These are phyloP conservation scores for Ennomos fuscantarius DNA, from an alignment of 2,888 invertebrate genomes.

Conservation along the genomic window DNA sequence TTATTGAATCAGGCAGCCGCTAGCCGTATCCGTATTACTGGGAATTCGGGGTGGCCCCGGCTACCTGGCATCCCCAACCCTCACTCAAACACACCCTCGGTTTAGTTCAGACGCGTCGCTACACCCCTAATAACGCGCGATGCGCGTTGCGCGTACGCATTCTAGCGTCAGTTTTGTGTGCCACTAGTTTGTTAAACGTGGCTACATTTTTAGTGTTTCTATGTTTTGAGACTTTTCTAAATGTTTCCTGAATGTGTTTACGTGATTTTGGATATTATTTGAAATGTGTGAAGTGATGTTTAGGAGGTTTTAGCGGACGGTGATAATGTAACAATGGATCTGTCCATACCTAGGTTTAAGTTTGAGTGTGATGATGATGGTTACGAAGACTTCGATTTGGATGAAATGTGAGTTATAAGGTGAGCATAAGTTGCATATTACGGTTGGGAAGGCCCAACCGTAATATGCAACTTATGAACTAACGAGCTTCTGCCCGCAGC, in stretches of 20 bases:
- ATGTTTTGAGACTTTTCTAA: neutral
- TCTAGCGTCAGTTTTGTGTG: slow-evolving; percentile 36
- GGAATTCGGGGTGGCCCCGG: slow-evolving; percentile 65
- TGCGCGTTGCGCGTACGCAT: slow-evolving; percentile 73
- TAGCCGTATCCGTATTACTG: slow-evolving; percentile 52
- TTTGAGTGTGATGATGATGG: slow-evolving; percentile 65
- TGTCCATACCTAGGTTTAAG: slow-evolving; percentile 69
- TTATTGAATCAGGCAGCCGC: slow-evolving; percentile 49
- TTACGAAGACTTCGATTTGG: slow-evolving; percentile 57
- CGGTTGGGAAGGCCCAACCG: no score
- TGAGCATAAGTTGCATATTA: no score
- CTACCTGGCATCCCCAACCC: slow-evolving; percentile 66
- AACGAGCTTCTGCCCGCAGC: no score
- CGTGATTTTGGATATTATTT: slow-evolving; percentile 20
- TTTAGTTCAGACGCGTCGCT: slow-evolving; percentile 53
- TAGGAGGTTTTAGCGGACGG: slow-evolving; percentile 34
- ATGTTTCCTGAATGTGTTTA: slow-evolving; percentile 15
- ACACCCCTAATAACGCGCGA: slow-evolving; percentile 63
- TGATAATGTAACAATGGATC: slow-evolving; percentile 68
- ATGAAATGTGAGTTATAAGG: slow-evolving; percentile 52
- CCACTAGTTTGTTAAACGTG: neutral
- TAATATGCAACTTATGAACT: no score
- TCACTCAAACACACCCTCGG: slow-evolving; percentile 2
- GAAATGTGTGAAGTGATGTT: slow-evolving; percentile 35
- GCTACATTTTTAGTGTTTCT: slow-evolving; percentile 1